Evolutionary conservation across 2,888 invertebrate species (phyloP).

Genomic region (Himalopsyche kuldschensis): DNA sequence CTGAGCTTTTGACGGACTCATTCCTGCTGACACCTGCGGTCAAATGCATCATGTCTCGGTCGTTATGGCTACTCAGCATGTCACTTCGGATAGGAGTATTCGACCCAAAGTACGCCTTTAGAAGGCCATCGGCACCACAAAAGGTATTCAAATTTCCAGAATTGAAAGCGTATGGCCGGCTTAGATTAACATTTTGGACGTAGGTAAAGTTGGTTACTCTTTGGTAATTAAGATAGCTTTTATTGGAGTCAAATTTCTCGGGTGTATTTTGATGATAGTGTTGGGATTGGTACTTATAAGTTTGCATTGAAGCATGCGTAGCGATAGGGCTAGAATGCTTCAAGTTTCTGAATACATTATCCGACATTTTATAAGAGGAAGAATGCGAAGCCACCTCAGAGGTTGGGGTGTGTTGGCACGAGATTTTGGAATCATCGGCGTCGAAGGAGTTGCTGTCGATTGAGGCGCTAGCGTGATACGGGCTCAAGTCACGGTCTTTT

Average conservation of each 20-base stretch:
- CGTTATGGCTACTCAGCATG: not conserved
- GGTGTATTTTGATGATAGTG: slow-evolving; percentile 10
- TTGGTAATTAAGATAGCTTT: slow-evolving; percentile 17
- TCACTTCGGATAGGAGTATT: slow-evolving; percentile 12
- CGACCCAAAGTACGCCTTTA: slow-evolving; percentile 26
- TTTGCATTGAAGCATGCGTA: slow-evolving; percentile 21
- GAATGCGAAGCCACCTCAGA: slow-evolving; percentile 10
- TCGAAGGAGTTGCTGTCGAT: slow-evolving; percentile 14
- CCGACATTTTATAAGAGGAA: slow-evolving; percentile 28
- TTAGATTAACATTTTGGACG: slow-evolving; percentile 1
- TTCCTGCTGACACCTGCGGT: slow-evolving; percentile 2
- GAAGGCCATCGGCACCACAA: slow-evolving; percentile 30
- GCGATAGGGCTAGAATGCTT: slow-evolving; percentile 35
- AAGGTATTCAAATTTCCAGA: slow-evolving; percentile 37
- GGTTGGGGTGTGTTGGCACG: slow-evolving; percentile 16
- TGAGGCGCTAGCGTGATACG: slow-evolving; percentile 8
- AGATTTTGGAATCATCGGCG: slow-evolving; percentile 7
- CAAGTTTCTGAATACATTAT: slow-evolving; percentile 30
- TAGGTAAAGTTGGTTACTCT: slow-evolving; percentile 12
- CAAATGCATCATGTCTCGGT: not conserved
- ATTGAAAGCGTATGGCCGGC: slow-evolving; percentile 32
- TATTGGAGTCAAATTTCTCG: slow-evolving; percentile 19
- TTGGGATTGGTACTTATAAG: slow-evolving; percentile 5
- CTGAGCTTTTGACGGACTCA: slow-evolving; percentile 38
- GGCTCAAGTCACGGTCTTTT: not conserved